Base-by-base conservation (phyloP, 2,797 vertebrate genomes). In the Sebastes wilsoni region DNA sequence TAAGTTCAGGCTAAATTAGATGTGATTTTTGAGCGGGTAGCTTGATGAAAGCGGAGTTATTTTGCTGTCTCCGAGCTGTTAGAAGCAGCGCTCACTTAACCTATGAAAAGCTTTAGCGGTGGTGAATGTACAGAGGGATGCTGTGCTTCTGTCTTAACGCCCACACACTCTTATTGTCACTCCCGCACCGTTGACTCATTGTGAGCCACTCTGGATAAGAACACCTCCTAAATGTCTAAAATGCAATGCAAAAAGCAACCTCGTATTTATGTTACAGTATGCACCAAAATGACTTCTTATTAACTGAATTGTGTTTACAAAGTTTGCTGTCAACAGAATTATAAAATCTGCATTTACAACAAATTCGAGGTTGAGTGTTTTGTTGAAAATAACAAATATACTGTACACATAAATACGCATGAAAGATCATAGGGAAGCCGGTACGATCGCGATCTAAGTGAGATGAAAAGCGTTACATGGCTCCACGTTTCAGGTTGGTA, bases 101-200 rank as follows among this genome's bases (percentile, higher is more conserved):
- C 55, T 75, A 42, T 56, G 66, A 87, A 83, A 85, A 73, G 82
- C 67, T 71, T 80, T n/a, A 67, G 60, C 36, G n/a, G 42, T 49
- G 71, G 42, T 70, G 79, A 81, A 91, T 67, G 84, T 82, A 79
- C 72, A 85, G 65, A 85, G 78, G 64, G 79, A 88, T 74, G 85
- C 80, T 79, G 66, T 66, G 84, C 61, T 67, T 85, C 71, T 82
- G 79, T 90, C 85, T 87, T 49, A 68, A 87, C 90, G 75, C 88
- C 86, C 88, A 90, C 90, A 69, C 80, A 61, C 76, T 81, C 87
- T 77, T 83, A 85, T 90, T 91, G 85, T 89, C 88, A 25, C 70
- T 89, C 73, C 81, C 25, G 81, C 79, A 69, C 42, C 16, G 61
- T 79, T 90, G 89, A 91, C 81, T 87, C 88, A 89, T 73, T 80